Conservation (phyloP, 2,113 vertebrate species). For the Syngnathus scovelli region DNA sequence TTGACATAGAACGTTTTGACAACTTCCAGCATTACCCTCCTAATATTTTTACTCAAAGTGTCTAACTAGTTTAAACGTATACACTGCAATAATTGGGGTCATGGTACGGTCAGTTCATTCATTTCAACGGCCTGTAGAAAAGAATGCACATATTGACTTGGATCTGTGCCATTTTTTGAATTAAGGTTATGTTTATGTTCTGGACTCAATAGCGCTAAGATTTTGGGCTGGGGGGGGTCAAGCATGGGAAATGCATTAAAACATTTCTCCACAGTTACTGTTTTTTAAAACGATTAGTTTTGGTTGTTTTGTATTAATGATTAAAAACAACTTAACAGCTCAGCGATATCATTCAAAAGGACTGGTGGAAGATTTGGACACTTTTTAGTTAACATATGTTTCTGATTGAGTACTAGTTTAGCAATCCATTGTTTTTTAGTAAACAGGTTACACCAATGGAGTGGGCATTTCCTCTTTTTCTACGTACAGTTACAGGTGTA, state of each 20-base stretch:
- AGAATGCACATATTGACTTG: constrained; percentile 42
- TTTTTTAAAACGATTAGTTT: too few species aligned
- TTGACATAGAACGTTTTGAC: constrained; percentile 19
- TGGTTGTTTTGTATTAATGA: too few species aligned
- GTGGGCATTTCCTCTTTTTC: too few species aligned
- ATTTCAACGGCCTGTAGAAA: constrained; percentile 32
- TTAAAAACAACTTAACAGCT: too few species aligned
- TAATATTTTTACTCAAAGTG: constrained; percentile 21
- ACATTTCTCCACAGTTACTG: too few species aligned
- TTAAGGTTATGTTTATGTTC: constrained; percentile 55
- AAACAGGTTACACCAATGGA: too few species aligned
- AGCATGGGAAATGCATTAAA: neutral
- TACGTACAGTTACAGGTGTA: too few species aligned
- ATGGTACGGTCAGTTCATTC: constrained; percentile 28
- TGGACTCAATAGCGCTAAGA: constrained; percentile 15
- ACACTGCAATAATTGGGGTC: constrained; percentile 36
- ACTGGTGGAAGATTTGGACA: too few species aligned
- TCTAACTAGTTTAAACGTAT: constrained; percentile 40
- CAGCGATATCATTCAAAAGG: too few species aligned
- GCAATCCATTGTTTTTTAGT: too few species aligned
- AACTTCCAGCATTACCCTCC: constrained; percentile 19
- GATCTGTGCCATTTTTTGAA: constrained; percentile 46
- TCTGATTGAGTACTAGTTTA: too few species aligned
- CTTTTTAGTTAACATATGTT: too few species aligned
- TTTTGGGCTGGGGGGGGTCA: constrained; percentile 4